Percentiles rank a stretch among this genome's conserved stretches.
These are phyloP conservation scores for Pogonocherus hispidulus DNA, from an alignment of 2,888 invertebrate genomes.

Conservation along the genomic window DNA sequence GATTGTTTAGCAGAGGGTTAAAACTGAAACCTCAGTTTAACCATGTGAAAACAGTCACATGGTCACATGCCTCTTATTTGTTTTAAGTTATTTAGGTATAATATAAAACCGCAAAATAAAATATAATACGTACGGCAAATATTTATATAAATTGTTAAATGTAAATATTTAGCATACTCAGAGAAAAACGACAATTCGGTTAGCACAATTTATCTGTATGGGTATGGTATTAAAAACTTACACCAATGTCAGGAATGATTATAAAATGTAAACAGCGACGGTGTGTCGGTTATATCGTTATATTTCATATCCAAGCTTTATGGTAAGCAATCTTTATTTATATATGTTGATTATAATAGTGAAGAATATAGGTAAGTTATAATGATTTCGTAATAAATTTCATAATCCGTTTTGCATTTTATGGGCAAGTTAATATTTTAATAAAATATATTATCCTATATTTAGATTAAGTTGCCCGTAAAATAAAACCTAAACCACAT, in stretches of 20 bases:
- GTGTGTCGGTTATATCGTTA: not conserved
- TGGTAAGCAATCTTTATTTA: not conserved
- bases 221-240: not conserved
- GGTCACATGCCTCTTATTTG: not conserved
- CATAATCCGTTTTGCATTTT: no score
- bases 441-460: no score
- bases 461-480: no score
- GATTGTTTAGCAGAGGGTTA: no score
- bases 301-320: not conserved
- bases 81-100: not conserved
- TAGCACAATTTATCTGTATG: not conserved
- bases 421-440: no score
- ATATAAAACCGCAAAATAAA: not conserved
- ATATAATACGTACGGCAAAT: not conserved
- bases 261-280: slow-evolving; percentile 1
- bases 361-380: no score
- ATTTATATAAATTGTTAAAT: not conserved
- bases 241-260: slow-evolving; percentile 2
- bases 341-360: no score
- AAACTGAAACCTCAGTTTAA: no score
- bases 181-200: not conserved
- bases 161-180: not conserved
- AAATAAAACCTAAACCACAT: no score
- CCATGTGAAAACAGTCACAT: not conserved
- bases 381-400: no score